Evolutionary conservation across 2,888 invertebrate genomes (phyloP), one percentile per base, ranked within the genome.

Genomic region (Tortricodes alternella): DNA sequence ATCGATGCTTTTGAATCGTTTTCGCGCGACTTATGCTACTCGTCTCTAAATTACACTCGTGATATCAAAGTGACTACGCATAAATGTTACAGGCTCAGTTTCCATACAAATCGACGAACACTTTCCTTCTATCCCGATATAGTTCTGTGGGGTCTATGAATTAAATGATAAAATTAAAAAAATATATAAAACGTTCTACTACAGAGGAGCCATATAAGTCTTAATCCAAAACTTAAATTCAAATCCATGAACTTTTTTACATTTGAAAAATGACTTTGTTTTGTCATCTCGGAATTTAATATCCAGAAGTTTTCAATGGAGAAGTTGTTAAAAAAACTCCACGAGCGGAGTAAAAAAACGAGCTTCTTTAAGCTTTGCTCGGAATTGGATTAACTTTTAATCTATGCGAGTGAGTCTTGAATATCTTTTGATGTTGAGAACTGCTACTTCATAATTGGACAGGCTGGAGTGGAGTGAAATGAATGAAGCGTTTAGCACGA

Each of bases 351-450:
- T 39, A 11, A 11, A 37, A 13, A 39, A 48, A 37, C 16, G 24
- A 24, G 23, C n/a, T 24, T 48, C 29, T 48, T 48, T 37, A 48
- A 48, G 46, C 46, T 48, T 15, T 11, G 15, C 23, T 46, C 13
- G 15, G 41, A 55, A 55, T 48, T 41, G 55, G 34, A 55, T 55
- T 55, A 48, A 48, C 48, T 35, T 55, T 41, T 43, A 55, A 55
- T 55, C 41, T 55, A 43, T 46, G 37, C 27, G 46, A 53, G 41
- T 48, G 55, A 29, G 44, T 11, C 39, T 41, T 32, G 39, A 32
- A 48, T 48, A 48, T 48, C 46, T 55, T 53, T 55, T 55, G 55
- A 55, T 41, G 55, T 55, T 41, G 34, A 18, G 34, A 43, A 48
- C 34, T 46, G 53, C 41, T 39, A 32, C 38, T 46, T 46, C 39